These are phyloP conservation scores for Epinephelus awoara DNA, from an alignment of 2,797 vertebrate species.

Conservation along the genomic window DNA sequence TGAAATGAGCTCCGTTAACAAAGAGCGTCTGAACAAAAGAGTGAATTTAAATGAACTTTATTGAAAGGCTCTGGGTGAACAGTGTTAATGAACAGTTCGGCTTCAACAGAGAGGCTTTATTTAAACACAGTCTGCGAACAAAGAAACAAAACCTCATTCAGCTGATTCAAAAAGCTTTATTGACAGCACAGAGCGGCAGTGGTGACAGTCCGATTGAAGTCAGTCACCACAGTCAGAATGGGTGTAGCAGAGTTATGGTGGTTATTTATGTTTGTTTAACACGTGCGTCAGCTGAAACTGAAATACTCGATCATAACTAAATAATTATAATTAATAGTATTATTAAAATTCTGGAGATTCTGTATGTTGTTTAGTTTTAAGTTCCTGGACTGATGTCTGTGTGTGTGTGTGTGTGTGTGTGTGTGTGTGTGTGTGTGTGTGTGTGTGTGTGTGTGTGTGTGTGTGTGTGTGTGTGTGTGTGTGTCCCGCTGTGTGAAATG, in stretches of 20 bases:
- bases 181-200: background rate
- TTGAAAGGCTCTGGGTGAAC: conserved; percentile 39
- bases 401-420: too few species aligned
- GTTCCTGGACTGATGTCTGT: background rate
- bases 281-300: too few species aligned
- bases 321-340: too few species aligned
- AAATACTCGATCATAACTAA: too few species aligned
- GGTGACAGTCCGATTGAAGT: background rate
- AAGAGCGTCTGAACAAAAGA: conserved; percentile 18
- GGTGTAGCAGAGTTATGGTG: too few species aligned
- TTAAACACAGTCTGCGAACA: conserved; percentile 32
- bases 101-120: conserved; percentile 32
- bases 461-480: conserved; percentile 24
- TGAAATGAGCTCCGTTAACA: conserved; percentile 8
- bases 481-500: conserved; percentile 51
- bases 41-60: conserved; percentile 48
- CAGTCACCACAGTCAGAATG: too few species aligned
- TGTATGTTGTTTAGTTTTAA: too few species aligned
- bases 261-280: too few species aligned
- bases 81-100: conserved; percentile 31
- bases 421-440: background rate
- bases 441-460: conserved; percentile 23
- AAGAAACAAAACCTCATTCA: conserved; percentile 33
- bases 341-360: too few species aligned
- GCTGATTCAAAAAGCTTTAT: conserved; percentile 5